These are phyloP conservation scores for Potamarius usumacintae DNA, from an alignment of 2,113 vertebrate genomes.

Conservation along the genomic window DNA sequence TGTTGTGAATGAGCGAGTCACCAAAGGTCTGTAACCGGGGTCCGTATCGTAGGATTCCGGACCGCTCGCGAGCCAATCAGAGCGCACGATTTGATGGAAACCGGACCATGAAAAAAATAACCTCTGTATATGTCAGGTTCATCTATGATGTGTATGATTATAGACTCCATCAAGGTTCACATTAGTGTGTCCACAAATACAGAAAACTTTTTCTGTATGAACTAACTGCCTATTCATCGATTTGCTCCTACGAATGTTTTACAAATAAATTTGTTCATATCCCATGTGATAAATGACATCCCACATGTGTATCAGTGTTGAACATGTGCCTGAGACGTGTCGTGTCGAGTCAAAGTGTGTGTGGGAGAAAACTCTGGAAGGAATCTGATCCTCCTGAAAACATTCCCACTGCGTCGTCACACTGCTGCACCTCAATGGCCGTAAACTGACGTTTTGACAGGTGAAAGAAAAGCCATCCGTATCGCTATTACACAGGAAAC, in stretches of 20 bases:
- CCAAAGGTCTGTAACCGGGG: no score
- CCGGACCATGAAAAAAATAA: no score
- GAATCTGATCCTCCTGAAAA: constrained; percentile 60
- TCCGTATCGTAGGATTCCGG: no score
- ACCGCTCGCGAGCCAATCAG: no score
- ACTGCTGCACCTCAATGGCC: constrained; percentile 60
- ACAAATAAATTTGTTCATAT: background rate
- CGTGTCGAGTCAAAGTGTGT: background rate
- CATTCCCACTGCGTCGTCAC: constrained; percentile 59
- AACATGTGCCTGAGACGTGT: background rate
- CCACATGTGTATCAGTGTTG: background rate
- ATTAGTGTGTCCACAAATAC: background rate
- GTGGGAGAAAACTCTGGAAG: constrained; percentile 8
- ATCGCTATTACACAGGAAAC: constrained; percentile 23
- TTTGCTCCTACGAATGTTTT: background rate
- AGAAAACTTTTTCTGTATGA: background rate
- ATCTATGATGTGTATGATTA: no score
- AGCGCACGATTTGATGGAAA: no score
- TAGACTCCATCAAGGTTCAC: background rate
- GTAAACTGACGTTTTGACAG: constrained; percentile 40
- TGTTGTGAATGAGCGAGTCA: no score
- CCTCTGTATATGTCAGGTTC: no score
- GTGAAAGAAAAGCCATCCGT: constrained; percentile 26
- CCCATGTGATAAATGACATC: background rate
- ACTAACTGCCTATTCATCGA: background rate